These are phyloP conservation scores for Oscheius myriophilus DNA, from an alignment of 2,888 invertebrate genomes.

Conservation along the genomic window DNA sequence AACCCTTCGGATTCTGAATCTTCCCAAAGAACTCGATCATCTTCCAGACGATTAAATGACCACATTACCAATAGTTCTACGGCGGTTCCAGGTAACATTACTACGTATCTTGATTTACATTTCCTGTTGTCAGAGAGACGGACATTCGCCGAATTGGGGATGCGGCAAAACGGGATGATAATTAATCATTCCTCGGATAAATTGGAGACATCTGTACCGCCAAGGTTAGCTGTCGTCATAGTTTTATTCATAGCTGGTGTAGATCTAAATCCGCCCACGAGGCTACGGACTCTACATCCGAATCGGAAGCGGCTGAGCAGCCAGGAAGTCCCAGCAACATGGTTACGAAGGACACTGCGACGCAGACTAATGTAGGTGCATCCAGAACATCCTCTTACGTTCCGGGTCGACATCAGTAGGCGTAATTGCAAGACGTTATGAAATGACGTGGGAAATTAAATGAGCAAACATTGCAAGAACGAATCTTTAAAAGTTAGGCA, in stretches of 20 bases:
- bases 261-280: conserved; percentile 51
- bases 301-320: conserved; percentile 11
- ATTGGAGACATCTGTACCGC: conserved; percentile 36
- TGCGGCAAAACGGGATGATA: conserved; percentile 49
- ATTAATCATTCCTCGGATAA: conserved; percentile 36
- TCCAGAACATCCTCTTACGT: no score
- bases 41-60: conserved; percentile 35
- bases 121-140: conserved; percentile 34
- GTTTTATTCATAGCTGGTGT: background rate
- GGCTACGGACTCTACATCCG: conserved; percentile 16
- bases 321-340: background rate
- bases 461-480: no score
- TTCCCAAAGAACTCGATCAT: conserved; percentile 27
- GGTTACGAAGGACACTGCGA: conserved; percentile 41
- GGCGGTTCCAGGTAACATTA: conserved; percentile 5
- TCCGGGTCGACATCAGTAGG: no score
- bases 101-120: background rate
- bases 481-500: no score
- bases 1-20: conserved; percentile 37
- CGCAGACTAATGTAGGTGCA: conserved; percentile 36
- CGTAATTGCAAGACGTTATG: no score
- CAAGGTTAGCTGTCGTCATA: conserved; percentile 30
- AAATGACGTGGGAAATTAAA: no score
- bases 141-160: conserved; percentile 46
- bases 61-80: conserved; percentile 21